Evolutionary conservation across 2,113 vertebrate species (phyloP), one percentile per base, ranked within the genome.

Genomic region (Hystrix brachyura): DNA sequence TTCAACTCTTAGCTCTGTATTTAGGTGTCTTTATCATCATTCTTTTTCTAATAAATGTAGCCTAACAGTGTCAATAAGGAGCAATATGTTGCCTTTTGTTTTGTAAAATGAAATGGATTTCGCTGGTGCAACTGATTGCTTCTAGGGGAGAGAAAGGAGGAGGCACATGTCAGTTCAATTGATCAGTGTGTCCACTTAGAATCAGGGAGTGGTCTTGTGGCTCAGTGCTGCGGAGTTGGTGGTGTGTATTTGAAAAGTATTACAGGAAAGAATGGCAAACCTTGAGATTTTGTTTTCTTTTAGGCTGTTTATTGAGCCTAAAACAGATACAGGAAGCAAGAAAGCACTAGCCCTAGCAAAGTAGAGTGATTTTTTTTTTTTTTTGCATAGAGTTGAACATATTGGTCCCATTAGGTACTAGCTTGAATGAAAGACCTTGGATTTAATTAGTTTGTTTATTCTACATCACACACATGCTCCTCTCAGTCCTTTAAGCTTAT

Each of bases 151-250:
- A 98, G 98, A 98, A 98, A 98, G 97, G 97, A 98, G 94, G 87
- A 98, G 98, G 97, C 98, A 98, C 98, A 97, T 99, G 98, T 98
- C 98, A 98, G 95, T 97, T 98, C 97, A 97, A 96, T 97, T 97
- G 98, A 98, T 98, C 98, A 98, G 95, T 98, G 98, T 98, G 98
- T 98, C 98, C 98, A 98, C 98, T 98, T 98, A 97, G 97, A 98
- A 98, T 98, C 97, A 98, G 99, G 99, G 99, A 99, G 99, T 99
- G 99, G 99, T 98, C 98, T 98, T 94, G 94, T 97, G 96, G 92
- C 95, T 98, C 97, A 87, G 64, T 72, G 90, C 97, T 97, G 97
- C 57, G 34, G 80, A 59, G 51, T 92, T 92, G 84, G 89, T 95
- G 97, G 88, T 98, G 97, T 95, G n/a, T 93, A 97, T 97, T 97